phyloP scores from a whole-genome alignment of 1,140 invertebrate genomes.

The Pteromalus puparum region DNA sequence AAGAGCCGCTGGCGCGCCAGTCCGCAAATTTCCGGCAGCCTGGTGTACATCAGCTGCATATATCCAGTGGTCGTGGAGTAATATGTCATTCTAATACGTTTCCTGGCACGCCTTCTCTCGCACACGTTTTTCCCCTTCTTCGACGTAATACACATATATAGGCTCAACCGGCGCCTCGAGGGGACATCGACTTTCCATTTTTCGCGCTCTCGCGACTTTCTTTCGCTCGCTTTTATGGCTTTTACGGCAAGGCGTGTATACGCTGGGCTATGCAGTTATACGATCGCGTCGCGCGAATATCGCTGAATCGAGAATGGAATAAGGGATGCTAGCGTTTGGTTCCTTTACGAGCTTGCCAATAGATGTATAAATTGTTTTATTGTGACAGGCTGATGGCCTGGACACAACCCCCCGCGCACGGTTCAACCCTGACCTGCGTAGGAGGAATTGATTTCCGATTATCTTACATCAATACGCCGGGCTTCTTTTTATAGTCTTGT shows the following conservation, averaged over 20 bases:
- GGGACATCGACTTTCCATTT: constrained; percentile 27
- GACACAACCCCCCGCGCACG: not conserved
- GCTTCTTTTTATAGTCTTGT: not conserved
- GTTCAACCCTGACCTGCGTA: not conserved
- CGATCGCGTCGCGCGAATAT: not conserved
- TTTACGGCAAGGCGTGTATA: too few relatives aligned
- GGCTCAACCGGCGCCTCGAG: not conserved
- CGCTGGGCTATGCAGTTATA: not conserved
- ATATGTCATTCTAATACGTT: constrained; percentile 24
- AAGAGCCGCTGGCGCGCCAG: not conserved
- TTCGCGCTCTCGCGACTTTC: not conserved
- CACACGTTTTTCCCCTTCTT: not conserved
- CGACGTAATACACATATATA: too few relatives aligned
- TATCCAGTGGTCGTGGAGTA: not conserved
- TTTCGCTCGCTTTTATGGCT: not conserved
- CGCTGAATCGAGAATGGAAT: not conserved
- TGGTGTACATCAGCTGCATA: not conserved
- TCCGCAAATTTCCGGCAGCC: constrained; percentile 2
- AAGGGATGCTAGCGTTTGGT: not conserved
- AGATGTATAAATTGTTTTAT: constrained; percentile 23
- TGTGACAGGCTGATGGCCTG: not conserved
- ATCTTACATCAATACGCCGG: not conserved
- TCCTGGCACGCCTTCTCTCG: constrained; percentile 2
- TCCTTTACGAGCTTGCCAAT: constrained; percentile 5
- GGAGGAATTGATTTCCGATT: constrained; percentile 16